Conservation (phyloP, 2,888 invertebrate genomes). For the Cephonodes hylas region DNA sequence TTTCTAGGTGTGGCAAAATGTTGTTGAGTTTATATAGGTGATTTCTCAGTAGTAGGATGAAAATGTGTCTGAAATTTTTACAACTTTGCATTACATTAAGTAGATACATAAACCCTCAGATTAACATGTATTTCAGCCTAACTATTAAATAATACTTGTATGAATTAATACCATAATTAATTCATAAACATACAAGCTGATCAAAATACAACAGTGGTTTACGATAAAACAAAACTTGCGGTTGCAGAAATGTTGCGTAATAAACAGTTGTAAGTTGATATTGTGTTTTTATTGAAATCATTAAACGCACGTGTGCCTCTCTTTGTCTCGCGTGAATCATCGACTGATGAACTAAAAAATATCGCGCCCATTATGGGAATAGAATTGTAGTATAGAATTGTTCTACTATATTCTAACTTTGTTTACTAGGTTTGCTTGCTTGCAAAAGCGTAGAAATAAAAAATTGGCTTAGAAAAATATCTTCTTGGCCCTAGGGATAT, state of each 20-base stretch:
- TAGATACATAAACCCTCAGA: too few relatives aligned
- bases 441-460: not conserved
- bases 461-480: too few relatives aligned
- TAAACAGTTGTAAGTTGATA: not conserved
- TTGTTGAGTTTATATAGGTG: too few relatives aligned
- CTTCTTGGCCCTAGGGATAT: too few relatives aligned
- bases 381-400: not conserved
- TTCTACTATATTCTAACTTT: not conserved
- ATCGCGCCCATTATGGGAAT: not conserved
- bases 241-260: not conserved
- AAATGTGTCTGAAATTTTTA: too few relatives aligned
- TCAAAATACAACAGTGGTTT: not conserved
- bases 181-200: too few relatives aligned
- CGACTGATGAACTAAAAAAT: not conserved
- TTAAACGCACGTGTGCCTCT: slow-evolving; percentile 29
- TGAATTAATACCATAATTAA: too few relatives aligned
- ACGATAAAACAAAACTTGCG: not conserved
- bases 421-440: not conserved
- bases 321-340: slow-evolving; percentile 30
- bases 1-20: too few relatives aligned
- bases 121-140: too few relatives aligned
- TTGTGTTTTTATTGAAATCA: slow-evolving; percentile 17
- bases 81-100: too few relatives aligned
- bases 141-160: too few relatives aligned
- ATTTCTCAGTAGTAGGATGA: too few relatives aligned